Evolutionary conservation across 2,888 invertebrate genomes (phyloP).

Genomic region (Eupithecia tripunctaria): DNA sequence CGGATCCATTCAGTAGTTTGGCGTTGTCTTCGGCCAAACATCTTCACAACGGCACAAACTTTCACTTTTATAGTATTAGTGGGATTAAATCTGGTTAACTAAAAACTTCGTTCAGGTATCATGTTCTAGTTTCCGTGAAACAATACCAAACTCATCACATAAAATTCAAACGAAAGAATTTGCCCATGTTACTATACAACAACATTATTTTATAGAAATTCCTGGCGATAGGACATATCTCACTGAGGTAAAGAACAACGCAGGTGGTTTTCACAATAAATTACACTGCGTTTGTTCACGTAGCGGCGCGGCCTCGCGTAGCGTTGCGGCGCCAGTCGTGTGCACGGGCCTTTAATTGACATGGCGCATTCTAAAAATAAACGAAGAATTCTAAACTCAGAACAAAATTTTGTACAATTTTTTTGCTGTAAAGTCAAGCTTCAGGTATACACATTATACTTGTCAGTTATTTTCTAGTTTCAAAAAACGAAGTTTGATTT

Average conservation of each 20-base stretch:
- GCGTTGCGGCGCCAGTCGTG: neutral
- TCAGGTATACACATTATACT: too few species aligned
- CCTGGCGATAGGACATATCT: neutral
- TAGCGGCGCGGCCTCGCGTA: neutral
- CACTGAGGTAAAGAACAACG: neutral
- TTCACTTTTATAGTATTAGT: too few species aligned
- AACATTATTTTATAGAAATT: neutral
- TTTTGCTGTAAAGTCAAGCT: neutral
- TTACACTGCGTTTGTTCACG: neutral
- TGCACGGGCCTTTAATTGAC: constrained; percentile 1
- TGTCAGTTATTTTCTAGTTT: neutral
- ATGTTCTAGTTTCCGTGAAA: neutral
- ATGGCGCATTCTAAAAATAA: neutral
- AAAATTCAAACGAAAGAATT: neutral
- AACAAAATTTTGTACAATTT: neutral
- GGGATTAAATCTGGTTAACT: too few species aligned
- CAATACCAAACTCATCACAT: neutral
- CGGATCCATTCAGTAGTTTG: too few species aligned
- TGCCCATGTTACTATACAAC: neutral
- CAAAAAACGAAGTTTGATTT: neutral
- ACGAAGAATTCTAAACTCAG: neutral
- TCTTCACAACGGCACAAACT: too few species aligned
- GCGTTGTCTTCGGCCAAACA: too few species aligned
- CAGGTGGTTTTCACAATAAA: constrained; percentile 7
- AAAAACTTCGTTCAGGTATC: too few species aligned